A percentile compares a stretch with the other conserved stretches of the same genome.
These are phyloP conservation scores for Merodon equestris DNA, from an alignment of 2,888 invertebrate genomes.

Conservation along the genomic window DNA sequence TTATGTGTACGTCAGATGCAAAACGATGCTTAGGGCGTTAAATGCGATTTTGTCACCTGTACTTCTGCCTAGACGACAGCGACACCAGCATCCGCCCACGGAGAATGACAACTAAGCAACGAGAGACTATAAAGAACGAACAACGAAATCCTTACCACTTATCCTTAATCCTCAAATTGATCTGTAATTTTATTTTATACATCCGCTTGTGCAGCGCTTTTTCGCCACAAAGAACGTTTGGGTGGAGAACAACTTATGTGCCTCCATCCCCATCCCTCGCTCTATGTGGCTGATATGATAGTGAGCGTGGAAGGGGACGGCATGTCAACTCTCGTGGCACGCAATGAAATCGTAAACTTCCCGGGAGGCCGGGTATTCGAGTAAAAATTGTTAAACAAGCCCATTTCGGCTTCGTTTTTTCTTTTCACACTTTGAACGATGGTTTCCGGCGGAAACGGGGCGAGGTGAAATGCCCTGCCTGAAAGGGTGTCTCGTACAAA, in stretches of 20 bases:
- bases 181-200: slow-evolving; percentile 65
- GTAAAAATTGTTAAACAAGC: slow-evolving; percentile 67
- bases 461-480: background rate
- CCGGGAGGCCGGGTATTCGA: slow-evolving; percentile 25
- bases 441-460: too few relatives aligned
- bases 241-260: too few relatives aligned
- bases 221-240: slow-evolving; percentile 43
- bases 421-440: slow-evolving; percentile 56
- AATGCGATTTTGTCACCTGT: slow-evolving; percentile 54
- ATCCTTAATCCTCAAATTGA: slow-evolving; percentile 60
- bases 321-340: slow-evolving; percentile 52
- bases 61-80: slow-evolving; percentile 34
- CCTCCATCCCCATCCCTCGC: background rate
- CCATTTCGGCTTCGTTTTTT: slow-evolving; percentile 44
- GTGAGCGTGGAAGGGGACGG: background rate
- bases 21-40: slow-evolving; percentile 38
- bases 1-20: slow-evolving; percentile 9
- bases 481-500: slow-evolving; percentile 23
- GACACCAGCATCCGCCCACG: slow-evolving; percentile 14
- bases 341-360: slow-evolving; percentile 64
- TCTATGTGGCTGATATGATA: too few relatives aligned
- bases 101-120: background rate
- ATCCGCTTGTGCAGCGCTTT: slow-evolving; percentile 58
- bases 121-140: slow-evolving; percentile 13
- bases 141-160: slow-evolving; percentile 34